phyloP scores from a whole-genome alignment of 2,888 invertebrate species.

The Pammene fasciana region DNA sequence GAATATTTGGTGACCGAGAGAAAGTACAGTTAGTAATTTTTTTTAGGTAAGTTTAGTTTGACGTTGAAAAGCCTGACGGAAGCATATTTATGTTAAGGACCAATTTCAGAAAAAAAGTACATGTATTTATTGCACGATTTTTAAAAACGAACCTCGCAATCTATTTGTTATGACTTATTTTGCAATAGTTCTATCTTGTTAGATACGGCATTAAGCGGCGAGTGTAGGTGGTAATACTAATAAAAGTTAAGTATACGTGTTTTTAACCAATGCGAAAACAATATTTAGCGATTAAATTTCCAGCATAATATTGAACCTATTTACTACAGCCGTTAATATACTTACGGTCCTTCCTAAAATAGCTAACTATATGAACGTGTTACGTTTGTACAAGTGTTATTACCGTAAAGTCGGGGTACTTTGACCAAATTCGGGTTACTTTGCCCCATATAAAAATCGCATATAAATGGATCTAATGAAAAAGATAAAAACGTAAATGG shows the following conservation, averaged over 20 bases:
- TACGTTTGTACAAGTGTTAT: slow-evolving; percentile 28
- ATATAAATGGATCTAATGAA: no score
- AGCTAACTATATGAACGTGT: background rate
- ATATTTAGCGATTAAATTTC: slow-evolving; percentile 5
- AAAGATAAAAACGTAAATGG: no score
- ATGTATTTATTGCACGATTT: no score
- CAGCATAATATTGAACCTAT: slow-evolving; percentile 2
- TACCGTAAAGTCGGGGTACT: no score
- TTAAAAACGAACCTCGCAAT: no score
- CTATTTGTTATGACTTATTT: no score
- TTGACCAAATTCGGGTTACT: no score
- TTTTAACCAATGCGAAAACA: slow-evolving; percentile 19
- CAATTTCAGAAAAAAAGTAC: no score
- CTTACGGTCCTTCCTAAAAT: background rate
- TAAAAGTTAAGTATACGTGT: background rate
- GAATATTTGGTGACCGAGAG: background rate
- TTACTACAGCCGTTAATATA: background rate
- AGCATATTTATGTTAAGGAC: no score
- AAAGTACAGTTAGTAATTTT: background rate
- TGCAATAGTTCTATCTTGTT: background rate
- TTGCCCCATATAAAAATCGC: no score
- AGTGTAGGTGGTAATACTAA: background rate
- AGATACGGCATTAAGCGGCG: background rate
- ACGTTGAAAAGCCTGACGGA: no score
- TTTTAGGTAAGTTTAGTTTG: no score